phyloP scores from a whole-genome alignment of 2,797 vertebrate genomes.

The Aselliscus stoliczkanus region DNA sequence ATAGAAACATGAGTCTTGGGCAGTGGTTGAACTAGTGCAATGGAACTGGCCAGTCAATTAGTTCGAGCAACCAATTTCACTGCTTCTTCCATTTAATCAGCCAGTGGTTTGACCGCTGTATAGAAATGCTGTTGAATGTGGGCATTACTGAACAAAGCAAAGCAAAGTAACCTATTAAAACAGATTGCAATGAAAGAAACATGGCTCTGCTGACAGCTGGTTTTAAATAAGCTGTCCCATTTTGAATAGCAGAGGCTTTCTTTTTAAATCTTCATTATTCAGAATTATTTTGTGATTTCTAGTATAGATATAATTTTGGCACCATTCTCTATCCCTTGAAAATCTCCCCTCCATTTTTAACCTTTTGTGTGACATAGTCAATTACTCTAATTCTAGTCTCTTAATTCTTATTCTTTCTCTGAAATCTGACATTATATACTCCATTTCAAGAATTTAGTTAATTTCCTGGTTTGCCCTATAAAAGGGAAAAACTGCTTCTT shows the following conservation, averaged over 20 bases:
- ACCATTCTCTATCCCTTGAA: conserved; percentile 2
- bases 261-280: neutral
- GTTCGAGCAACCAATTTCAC: neutral
- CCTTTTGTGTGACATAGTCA: neutral
- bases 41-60: neutral
- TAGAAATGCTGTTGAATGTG: neutral
- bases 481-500: neutral
- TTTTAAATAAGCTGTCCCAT: neutral
- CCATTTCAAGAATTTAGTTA: conserved; percentile 74
- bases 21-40: neutral
- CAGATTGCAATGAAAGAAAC: neutral
- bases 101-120: neutral
- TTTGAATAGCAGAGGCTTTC: neutral
- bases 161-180: neutral
- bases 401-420: conserved; percentile 40
- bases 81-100: neutral
- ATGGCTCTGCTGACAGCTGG: neutral
- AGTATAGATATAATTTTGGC: neutral
- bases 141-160: neutral
- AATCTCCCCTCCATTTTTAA: neutral
- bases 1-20: neutral
- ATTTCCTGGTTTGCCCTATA: conserved; percentile 56
- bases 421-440: conserved; percentile 57
- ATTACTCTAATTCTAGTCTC: conserved; percentile 35
- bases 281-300: neutral